Evolutionary conservation across 2,797 vertebrate genomes (phyloP), one percentile per base, ranked within the genome.

Genomic region (Heliangelus exortis): DNA sequence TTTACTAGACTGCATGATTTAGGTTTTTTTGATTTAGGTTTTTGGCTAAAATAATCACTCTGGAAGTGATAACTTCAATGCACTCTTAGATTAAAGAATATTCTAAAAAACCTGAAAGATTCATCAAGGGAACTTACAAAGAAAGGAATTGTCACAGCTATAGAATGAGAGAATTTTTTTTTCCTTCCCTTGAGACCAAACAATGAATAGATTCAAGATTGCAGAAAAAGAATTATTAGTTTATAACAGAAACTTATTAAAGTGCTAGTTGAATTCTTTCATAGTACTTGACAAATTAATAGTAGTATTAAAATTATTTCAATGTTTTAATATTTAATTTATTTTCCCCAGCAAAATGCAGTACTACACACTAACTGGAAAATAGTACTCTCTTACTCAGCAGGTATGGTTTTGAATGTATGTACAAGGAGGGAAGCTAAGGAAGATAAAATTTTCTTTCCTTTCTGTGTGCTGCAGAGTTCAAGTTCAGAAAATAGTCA

Each of bases 281-380:
- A 82, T 93, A 90, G 62, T 90, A 92, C 87, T 87, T 76, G 80
- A 95, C 77, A 90, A 96, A 96, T 84, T 12, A 95, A 62, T 67
- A 93, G 76, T 76, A 84, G 45, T 59, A 96, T 84, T 95, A 94
- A 91, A 94, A 95, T 90, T 87, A 90, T 89, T 95, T 96, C 88
- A 10, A 84, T 55, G n/a, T 89, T 87, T 90, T 96, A 94, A 92
- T 92, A 86, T 93, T 81, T 39, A 53, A 15, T 54, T 86, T 59
- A n/a, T 19, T 48, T 26, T 66, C 45, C 71, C 41, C 61, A 87
- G 53, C 3, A 80, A 87, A 92, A 89, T 13, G 15, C 15, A 80
- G 29, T 58, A 63, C 14, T 72, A 69, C 4, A 66, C 13, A 33
- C 8, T 33, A 84, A 55, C 13, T 80, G 33, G 36, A 85, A 80